phyloP scores from a whole-genome alignment of 53 echinoderm and acorn worm genomes.

The Mesocentrotus franciscanus region DNA sequence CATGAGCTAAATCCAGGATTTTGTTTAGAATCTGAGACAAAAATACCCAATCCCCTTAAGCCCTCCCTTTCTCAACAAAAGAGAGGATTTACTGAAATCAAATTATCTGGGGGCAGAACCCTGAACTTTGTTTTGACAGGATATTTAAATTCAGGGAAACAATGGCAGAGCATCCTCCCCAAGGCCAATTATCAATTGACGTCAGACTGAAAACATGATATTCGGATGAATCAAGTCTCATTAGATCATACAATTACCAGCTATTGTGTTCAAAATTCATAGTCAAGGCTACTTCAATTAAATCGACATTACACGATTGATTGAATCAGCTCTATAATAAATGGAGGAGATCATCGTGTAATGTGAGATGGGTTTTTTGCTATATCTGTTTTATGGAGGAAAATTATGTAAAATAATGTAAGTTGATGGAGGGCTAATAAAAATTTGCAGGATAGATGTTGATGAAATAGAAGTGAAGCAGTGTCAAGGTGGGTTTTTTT shows the following conservation, averaged over 20 bases:
- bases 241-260: conserved; percentile 24
- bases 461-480: background rate
- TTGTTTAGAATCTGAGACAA: too few relatives aligned
- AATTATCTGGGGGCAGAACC: background rate
- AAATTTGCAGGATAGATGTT: background rate
- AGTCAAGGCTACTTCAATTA: background rate
- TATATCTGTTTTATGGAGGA: background rate
- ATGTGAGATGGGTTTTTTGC: background rate
- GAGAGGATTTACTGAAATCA: background rate
- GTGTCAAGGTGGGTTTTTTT: background rate
- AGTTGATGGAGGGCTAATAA: background rate
- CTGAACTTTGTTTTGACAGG: background rate
- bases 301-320: background rate
- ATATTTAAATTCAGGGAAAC: background rate
- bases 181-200: conserved; percentile 9
- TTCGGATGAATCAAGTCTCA: conserved; percentile 1
- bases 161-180: too few relatives aligned
- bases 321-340: background rate
- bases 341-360: background rate
- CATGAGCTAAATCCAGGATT: too few relatives aligned
- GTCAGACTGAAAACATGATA: conserved; percentile 30
- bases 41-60: background rate
- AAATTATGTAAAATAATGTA: background rate
- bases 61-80: background rate
- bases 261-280: conserved; percentile 8